Conservation (phyloP, 1,140 invertebrate genomes). For the Lepidurus arcticus region DNA sequence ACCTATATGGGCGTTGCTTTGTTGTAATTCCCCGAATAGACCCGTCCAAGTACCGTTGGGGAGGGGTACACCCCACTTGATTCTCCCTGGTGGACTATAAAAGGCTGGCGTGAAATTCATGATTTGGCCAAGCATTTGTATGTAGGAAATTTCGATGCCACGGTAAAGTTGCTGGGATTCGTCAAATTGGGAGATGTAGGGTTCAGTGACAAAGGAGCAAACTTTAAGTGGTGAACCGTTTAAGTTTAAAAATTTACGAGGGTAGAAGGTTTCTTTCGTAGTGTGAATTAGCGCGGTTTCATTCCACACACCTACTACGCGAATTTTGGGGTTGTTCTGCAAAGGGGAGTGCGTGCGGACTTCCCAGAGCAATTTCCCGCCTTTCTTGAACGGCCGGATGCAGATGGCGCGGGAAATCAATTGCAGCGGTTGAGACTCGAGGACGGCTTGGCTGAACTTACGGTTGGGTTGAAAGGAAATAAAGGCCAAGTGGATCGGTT, state of each 20-base stretch:
- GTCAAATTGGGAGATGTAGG: not conserved
- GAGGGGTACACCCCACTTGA: constrained; percentile 38
- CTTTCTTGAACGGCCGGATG: constrained; percentile 4
- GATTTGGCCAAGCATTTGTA: constrained; percentile 22
- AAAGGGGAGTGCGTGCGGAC: not conserved
- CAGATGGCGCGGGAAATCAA: not conserved
- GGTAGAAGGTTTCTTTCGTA: not conserved
- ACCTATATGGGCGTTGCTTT: constrained; percentile 35
- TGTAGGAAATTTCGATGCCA: constrained; percentile 16
- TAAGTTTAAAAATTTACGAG: not conserved
- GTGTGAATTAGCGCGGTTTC: not conserved
- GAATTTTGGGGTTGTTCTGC: not conserved
- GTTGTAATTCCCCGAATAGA: constrained; percentile 37
- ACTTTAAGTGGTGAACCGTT: not conserved
- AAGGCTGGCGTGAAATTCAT: constrained; percentile 37
- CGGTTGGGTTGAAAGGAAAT: not conserved
- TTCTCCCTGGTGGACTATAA: constrained; percentile 35
- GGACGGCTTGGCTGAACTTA: not conserved
- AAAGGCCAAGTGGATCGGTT: not conserved
- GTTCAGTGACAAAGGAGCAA: not conserved
- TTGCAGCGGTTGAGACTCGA: not conserved
- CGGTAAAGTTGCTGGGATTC: not conserved
- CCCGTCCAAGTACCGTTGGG: constrained; percentile 39
- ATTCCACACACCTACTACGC: not conserved
- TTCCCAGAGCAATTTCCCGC: not conserved